These are phyloP conservation scores for Elymnias hypermnestra DNA, from an alignment of 1,140 invertebrate species.

Conservation along the genomic window DNA sequence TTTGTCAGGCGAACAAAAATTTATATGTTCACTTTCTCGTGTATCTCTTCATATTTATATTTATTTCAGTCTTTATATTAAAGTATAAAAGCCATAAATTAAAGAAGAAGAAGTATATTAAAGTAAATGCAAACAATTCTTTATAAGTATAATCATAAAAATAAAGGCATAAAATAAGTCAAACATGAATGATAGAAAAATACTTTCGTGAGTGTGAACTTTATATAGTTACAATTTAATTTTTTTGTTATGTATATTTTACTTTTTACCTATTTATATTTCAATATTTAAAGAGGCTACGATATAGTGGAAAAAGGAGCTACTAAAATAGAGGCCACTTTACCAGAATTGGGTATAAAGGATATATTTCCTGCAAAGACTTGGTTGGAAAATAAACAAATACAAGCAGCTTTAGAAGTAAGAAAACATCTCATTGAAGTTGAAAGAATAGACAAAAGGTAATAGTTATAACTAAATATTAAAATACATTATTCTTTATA, in stretches of 20 bases:
- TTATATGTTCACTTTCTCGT: too few relatives aligned
- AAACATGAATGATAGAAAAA: conserved; percentile 28
- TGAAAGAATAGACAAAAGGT: conserved; percentile 78
- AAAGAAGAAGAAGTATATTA: too few relatives aligned
- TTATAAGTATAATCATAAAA: neutral
- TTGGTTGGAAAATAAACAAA: conserved; percentile 78
- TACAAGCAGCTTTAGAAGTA: conserved; percentile 76
- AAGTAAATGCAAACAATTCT: too few relatives aligned
- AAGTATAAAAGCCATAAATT: too few relatives aligned
- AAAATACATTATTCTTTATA: too few relatives aligned
- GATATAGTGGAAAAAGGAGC: conserved; percentile 73
- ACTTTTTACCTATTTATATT: conserved; percentile 17
- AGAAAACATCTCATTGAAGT: conserved; percentile 76
- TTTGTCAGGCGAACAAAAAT: too few relatives aligned
- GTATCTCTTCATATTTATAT: too few relatives aligned
- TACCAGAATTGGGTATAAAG: conserved; percentile 77
- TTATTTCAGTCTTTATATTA: too few relatives aligned
- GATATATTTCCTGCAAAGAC: conserved; percentile 76
- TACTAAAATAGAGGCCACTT: conserved; percentile 58
- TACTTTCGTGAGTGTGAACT: conserved; percentile 46
- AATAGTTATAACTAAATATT: conserved; percentile 10
- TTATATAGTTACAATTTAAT: neutral
- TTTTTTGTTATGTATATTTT: neutral
- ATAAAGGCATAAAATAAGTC: neutral
- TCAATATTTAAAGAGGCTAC: conserved; percentile 62